A percentile compares a stretch with the other conserved stretches of the same genome.
phyloP scores from a whole-genome alignment of 37 sponge, comb jelly and placozoan species.

The Diacarnus erythraeanus region DNA sequence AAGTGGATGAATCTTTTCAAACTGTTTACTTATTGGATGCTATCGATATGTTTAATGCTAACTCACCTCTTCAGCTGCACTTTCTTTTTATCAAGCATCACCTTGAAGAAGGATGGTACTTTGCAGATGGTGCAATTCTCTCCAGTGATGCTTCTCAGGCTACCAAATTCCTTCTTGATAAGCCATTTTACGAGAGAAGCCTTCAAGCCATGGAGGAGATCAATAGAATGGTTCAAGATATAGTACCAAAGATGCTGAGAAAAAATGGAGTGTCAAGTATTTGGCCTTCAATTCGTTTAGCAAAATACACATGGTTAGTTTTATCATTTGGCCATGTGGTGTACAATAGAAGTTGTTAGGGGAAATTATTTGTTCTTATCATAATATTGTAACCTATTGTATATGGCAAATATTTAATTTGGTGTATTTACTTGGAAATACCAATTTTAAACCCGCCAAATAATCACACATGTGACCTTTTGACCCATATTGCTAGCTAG shows the following conservation, averaged over 20 bases:
- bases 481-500: too few species aligned
- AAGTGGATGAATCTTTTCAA: background rate
- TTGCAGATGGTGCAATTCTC: constrained; percentile 7
- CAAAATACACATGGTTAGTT: constrained; percentile 13
- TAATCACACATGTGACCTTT: too few species aligned
- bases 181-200: background rate
- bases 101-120: constrained; percentile 10
- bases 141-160: background rate
- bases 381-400: too few species aligned
- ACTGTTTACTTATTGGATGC: background rate
- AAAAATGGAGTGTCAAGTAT: constrained; percentile 2
- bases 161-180: background rate
- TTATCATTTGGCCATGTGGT: too few species aligned
- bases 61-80: background rate
- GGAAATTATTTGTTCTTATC: too few species aligned
- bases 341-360: too few species aligned
- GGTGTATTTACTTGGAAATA: too few species aligned
- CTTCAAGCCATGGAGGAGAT: constrained; percentile 5
- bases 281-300: background rate
- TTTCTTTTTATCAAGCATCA: background rate
- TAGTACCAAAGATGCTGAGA: constrained; percentile 6
- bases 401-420: too few species aligned
- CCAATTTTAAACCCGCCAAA: too few species aligned
- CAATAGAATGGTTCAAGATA: background rate
- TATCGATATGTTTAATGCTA: background rate